Evolutionary conservation across 2,888 invertebrate genomes (phyloP).

Genomic region (Erebia palarica): DNA sequence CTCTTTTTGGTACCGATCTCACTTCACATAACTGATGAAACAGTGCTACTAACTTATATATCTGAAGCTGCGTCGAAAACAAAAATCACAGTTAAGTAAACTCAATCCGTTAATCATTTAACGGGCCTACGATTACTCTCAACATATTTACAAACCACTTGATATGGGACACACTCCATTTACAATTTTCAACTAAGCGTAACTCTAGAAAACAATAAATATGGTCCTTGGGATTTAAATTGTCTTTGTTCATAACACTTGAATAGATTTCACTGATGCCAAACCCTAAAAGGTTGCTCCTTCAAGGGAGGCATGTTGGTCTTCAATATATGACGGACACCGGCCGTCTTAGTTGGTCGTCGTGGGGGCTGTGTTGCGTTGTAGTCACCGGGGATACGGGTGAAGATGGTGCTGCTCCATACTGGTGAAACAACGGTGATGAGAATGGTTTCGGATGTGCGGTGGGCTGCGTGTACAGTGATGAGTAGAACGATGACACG

Average conservation of each 20-base stretch:
- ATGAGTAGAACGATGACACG: conserved; percentile 86
- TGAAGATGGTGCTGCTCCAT: conserved; percentile 74
- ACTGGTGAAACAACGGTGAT: conserved; percentile 80
- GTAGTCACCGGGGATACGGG: conserved; percentile 74
- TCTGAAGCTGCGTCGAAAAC: conserved; percentile 66
- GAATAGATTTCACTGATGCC: conserved; percentile 51
- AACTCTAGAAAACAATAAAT: conserved; percentile 73
- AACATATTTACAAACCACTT: conserved; percentile 73
- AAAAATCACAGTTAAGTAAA: conserved; percentile 75
- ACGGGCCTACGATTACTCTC: conserved; percentile 51
- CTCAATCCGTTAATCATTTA: conserved; percentile 55
- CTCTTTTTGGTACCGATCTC: conserved; percentile 81
- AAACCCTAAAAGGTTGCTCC: conserved; percentile 55
- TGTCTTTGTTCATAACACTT: conserved; percentile 57
- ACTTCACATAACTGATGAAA: conserved; percentile 69
- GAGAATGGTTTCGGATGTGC: conserved; percentile 78
- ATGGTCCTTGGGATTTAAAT: conserved; percentile 59
- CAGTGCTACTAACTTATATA: conserved; percentile 62
- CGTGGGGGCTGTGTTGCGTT: conserved; percentile 76
- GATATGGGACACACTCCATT: conserved; percentile 69
- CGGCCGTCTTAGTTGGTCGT: conserved; percentile 85
- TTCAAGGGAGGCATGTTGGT: conserved; percentile 74
- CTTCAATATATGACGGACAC: conserved; percentile 88
- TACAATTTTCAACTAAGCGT: conserved; percentile 52
- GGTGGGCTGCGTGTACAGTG: conserved; percentile 83